Conservation (phyloP, 2,113 vertebrate species). For the Corynorhinus townsendii region DNA sequence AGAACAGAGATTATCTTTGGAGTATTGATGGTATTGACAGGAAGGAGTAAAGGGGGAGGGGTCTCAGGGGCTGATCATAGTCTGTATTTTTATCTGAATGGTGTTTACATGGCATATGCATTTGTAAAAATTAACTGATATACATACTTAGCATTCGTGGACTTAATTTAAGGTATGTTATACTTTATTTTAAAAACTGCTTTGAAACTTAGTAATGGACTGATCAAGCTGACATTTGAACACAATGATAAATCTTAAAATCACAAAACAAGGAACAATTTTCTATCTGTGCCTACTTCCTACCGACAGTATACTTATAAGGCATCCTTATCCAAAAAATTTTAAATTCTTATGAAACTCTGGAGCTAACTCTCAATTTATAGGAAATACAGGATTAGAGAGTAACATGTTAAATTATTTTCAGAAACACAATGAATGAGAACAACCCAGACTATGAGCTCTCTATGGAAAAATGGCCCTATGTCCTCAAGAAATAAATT, state of each 20-base stretch:
- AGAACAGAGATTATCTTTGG: neutral
- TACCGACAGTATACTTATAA: neutral
- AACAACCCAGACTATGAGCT: neutral
- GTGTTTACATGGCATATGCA: neutral
- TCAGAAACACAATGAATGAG: neutral
- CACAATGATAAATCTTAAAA: neutral
- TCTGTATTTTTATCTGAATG: neutral
- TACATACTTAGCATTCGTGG: neutral
- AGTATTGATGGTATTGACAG: neutral
- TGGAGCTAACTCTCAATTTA: neutral
- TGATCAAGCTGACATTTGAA: neutral
- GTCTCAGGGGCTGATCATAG: neutral
- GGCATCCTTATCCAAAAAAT: neutral
- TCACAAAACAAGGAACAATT: neutral
- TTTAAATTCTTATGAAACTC: neutral
- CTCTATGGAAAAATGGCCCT: neutral
- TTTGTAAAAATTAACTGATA: neutral
- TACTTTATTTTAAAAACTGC: neutral
- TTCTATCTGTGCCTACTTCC: neutral
- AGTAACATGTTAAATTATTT: neutral
- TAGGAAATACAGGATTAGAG: neutral
- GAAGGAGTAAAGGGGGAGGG: neutral
- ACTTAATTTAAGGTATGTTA: neutral
- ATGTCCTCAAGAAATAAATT: neutral
- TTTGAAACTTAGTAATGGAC: neutral